Evolutionary conservation across 2,888 invertebrate genomes (phyloP), one percentile per base, ranked within the genome.

Genomic region (Thecophora atra): DNA sequence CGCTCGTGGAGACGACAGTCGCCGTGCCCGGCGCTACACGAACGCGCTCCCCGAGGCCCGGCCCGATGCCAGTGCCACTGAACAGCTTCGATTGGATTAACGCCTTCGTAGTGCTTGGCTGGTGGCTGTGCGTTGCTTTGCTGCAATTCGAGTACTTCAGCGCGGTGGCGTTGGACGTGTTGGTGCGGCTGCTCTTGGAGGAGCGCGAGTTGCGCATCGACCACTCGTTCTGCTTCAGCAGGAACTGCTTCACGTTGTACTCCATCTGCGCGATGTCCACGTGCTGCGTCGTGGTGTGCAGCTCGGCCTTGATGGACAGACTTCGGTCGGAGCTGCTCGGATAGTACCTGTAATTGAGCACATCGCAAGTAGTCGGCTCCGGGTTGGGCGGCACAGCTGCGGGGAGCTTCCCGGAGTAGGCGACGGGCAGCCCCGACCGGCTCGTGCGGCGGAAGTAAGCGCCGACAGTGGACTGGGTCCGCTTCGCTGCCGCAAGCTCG

Each of bases 201-300:
- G 58, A 21, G 6, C 21, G 30, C 82, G 70, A 63, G 30, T 70
- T 70, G 17, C 84, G 82, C 81, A 86, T 86, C 6, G 86, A 86
- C 87, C 87, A 87, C 77, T 87, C 87, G 72, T 87, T 87, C 71
- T 87, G 87, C 77, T 91, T 91, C 81, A 92, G 87, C 78, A 92
- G 85, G 84, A 92, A 92, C 83, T 91, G 90, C 84, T 92, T 92
- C n/a, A 92, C 92, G 82, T 92, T 92, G 81, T 92, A 91, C 82
- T 92, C 92, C 92, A 92, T 92, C 82, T 92, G 89, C 24, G 91
- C 91, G 78, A 92, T 89, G 82, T 91, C 90, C 77, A 90, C 89
- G 11, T 88, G 78, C 68, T 85, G 82, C 5, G 86, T 83, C 68
- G 84, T 82, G 24, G 81, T 82, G 24, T 84, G 84, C 71, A 84